Conservation (phyloP, 2,797 vertebrate genomes). For the Mareca strepera region DNA sequence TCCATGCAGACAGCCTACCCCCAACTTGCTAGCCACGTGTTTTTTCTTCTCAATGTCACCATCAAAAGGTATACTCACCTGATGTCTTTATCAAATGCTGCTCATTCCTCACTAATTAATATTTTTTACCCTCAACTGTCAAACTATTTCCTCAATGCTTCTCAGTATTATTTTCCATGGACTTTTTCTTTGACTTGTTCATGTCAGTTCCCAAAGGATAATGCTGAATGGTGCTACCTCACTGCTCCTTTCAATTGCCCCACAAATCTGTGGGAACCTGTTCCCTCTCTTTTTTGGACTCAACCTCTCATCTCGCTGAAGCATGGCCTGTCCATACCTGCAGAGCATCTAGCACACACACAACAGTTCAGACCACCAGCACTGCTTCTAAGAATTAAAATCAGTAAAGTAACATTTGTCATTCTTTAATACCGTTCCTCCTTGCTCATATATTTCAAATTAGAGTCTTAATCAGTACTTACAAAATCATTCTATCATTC, state of each 20-base stretch:
- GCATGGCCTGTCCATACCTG: not conserved
- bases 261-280: not conserved
- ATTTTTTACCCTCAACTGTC: not conserved
- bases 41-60: not conserved
- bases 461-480: conserved; percentile 23
- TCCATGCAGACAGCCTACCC: not conserved
- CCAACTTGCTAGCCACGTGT: rapidly evolving
- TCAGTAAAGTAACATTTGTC: not conserved
- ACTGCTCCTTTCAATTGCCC: not conserved
- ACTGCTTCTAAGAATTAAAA: not conserved
- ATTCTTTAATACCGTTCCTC: not conserved
- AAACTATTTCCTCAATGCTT: not conserved
- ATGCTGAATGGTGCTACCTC: not conserved
- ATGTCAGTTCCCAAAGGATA: not conserved
- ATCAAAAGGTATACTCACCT: not conserved
- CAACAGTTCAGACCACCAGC: not conserved
- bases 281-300: not conserved
- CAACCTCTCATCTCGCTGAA: not conserved
- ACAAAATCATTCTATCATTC: not conserved
- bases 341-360: not conserved
- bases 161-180: not conserved
- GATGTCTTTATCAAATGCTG: not conserved
- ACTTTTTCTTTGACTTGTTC: not conserved
- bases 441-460: conserved; percentile 17
- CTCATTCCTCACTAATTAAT: not conserved